Base-by-base conservation (phyloP, 2,113 vertebrate species). In the Pygathrix nemaeus region DNA sequence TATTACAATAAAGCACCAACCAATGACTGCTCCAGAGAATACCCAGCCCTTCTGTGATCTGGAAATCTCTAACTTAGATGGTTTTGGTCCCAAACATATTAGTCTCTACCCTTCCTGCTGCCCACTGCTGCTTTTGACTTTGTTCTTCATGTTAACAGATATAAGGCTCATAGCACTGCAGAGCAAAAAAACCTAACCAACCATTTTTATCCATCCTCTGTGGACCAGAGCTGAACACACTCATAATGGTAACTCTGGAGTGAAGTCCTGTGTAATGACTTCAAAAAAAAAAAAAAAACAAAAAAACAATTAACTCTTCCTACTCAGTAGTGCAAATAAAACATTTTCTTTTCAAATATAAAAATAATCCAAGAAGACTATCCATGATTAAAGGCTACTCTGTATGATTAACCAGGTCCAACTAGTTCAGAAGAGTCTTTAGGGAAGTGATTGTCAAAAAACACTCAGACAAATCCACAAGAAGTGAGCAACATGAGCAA, bases 11-110 rank as follows among this genome's bases (percentile, higher is more conserved):
- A 43, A 94, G 96, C 83, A 93, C 84, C 73, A 73, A 72, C 80
- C 78, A 92, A 59, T 11, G 76, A 94, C 90, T 45, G 81, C 75
- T 97, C 70, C 96, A 89, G 94, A 96, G 52, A 72, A 76, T 38
- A 66, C 82, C 83, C 25, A 30, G 87, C 3, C 11, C 89, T 64
- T 90, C 73, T 8, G 9, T 50, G 94, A 96, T 84, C 87, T 85
- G 91, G 95, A 98, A 98, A 98, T 95, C 83, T 94, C 94, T 91
- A 92, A 93, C 95, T 95, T 88, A 95, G 97, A 90, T 98, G 97
- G 98, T 98, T 98, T 99, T 99, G 98, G 99, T 99, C 98, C 98
- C 98, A 98, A 93, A 97, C 83, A 2, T 82, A 61, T 72, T 89
- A 90, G 86, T 93, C 75, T 97, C 94, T 95, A 32, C 16, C 43